These are phyloP conservation scores for rat (Rattus norvegicus) DNA, from an alignment of 2,113 vertebrate species.

Conservation along the genomic window DNA sequence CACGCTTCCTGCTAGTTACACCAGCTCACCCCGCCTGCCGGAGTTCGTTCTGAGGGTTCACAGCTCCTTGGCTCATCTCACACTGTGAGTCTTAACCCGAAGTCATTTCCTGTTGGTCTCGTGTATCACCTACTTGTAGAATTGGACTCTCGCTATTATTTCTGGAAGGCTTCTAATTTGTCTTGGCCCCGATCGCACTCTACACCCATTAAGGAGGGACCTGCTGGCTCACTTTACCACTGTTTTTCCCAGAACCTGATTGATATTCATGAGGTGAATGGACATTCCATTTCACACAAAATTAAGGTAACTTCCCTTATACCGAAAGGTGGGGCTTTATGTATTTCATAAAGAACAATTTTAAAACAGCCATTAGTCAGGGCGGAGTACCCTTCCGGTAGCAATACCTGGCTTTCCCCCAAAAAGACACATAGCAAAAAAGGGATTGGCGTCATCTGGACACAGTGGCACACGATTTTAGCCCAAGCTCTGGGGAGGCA, in stretches of 20 bases:
- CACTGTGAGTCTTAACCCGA: conserved; percentile 26
- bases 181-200: neutral
- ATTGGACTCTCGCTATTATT: conserved; percentile 20
- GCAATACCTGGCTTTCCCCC: neutral
- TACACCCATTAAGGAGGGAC: neutral
- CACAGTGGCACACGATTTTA: neutral
- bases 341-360: neutral
- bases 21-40: neutral
- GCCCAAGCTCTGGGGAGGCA: neutral
- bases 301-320: neutral
- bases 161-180: conserved; percentile 62
- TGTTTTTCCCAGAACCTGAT: conserved; percentile 7
- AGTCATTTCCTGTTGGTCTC: conserved; percentile 68
- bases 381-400: neutral
- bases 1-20: conserved; percentile 63
- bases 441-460: neutral
- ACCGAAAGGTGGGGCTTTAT: neutral
- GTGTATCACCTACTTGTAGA: neutral
- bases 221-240: neutral
- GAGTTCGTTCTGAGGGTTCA: conserved; percentile 2
- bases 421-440: neutral
- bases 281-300: neutral
- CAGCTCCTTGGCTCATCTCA: conserved; percentile 41
- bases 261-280: neutral
- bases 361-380: neutral